Evolutionary conservation across 2,113 vertebrate species (phyloP).

Genomic region (Misgurnus mizolepis): DNA sequence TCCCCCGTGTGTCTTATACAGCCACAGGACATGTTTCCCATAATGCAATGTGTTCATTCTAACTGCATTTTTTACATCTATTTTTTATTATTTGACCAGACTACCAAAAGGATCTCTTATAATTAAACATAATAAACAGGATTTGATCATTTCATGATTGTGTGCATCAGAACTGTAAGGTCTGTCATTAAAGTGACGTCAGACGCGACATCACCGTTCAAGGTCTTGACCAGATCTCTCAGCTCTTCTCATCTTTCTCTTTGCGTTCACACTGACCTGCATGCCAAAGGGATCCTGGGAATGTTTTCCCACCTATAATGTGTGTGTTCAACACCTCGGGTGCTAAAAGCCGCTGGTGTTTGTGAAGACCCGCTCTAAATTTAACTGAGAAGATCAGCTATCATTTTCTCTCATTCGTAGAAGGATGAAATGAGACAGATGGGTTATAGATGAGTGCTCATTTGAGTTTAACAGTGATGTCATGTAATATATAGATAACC

Average conservation of each 20-base stretch:
- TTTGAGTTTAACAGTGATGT: too few relatives aligned
- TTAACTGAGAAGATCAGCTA: slow-evolving; percentile 50
- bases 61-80: too few relatives aligned
- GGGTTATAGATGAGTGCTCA: not conserved
- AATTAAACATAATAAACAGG: too few relatives aligned
- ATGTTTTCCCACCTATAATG: slow-evolving; percentile 61
- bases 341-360: slow-evolving; percentile 58
- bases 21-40: too few relatives aligned
- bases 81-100: too few relatives aligned
- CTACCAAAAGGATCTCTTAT: too few relatives aligned
- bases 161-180: not conserved
- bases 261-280: not conserved
- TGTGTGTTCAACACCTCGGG: slow-evolving; percentile 57
- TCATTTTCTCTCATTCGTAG: slow-evolving; percentile 11
- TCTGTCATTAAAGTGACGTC: not conserved
- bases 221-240: slow-evolving; percentile 38
- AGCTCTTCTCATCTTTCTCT: slow-evolving; percentile 1
- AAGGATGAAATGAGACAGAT: not conserved
- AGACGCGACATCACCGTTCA: not conserved
- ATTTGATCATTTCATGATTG: too few relatives aligned
- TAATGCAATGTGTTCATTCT: too few relatives aligned
- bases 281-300: slow-evolving; percentile 41
- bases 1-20: too few relatives aligned
- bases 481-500: not conserved
- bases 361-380: slow-evolving; percentile 44